Percentiles rank a stretch among this genome's conserved stretches.
Conservation (phyloP, 2,113 vertebrate genomes). For the Corvus moneduloides region DNA sequence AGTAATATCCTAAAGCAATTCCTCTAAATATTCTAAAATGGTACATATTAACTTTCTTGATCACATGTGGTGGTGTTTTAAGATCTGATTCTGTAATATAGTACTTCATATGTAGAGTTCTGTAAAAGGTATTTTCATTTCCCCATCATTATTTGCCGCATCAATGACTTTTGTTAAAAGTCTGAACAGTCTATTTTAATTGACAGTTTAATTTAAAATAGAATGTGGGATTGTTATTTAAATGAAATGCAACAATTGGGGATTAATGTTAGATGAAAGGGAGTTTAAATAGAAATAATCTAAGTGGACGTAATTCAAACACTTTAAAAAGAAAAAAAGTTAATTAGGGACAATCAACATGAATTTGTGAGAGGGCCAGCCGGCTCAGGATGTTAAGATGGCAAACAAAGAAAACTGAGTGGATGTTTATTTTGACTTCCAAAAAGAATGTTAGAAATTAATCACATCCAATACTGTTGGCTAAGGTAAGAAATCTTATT, state of each 20-base stretch:
- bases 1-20: background rate
- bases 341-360: slow-evolving; percentile 1
- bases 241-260: background rate
- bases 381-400: slow-evolving; percentile 3
- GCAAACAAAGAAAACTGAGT: slow-evolving; percentile 34
- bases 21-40: background rate
- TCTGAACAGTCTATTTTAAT: background rate
- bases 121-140: background rate
- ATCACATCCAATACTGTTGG: slow-evolving; percentile 18
- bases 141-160: background rate
- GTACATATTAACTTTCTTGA: background rate
- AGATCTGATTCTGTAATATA: background rate
- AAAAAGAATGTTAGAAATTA: slow-evolving; percentile 47
- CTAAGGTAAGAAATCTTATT: slow-evolving; percentile 30
- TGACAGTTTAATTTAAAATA: slow-evolving; percentile 25
- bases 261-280: slow-evolving; percentile 1
- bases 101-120: background rate
- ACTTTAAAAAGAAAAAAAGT: background rate
- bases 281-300: background rate
- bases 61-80: background rate
- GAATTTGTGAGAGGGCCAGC: slow-evolving; percentile 3
- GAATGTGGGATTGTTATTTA: slow-evolving; percentile 14
- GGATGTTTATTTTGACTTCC: slow-evolving; percentile 53
- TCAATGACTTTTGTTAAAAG: background rate
- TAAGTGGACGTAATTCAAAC: background rate